These are phyloP conservation scores for Pomacea maculata DNA, from an alignment of 1,140 invertebrate species.

Conservation along the genomic window DNA sequence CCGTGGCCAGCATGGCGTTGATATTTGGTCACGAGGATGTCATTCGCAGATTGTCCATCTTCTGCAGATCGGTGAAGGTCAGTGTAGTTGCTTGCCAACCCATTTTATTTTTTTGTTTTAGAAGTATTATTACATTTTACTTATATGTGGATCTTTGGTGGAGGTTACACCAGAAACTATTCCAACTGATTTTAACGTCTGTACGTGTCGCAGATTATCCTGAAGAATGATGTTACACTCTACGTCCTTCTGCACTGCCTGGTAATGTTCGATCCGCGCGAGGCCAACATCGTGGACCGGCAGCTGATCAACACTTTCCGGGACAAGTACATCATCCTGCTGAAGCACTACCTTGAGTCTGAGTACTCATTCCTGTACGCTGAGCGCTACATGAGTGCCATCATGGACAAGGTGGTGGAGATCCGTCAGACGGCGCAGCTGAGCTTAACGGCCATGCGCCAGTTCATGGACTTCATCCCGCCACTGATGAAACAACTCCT, in stretches of 20 bases:
- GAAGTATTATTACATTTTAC: no score
- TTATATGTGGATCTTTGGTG: no score
- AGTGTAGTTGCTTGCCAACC: no score
- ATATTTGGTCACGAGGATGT: conserved; percentile 20
- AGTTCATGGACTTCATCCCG: conserved; percentile 10
- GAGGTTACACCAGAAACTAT: no score
- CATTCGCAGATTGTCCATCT: conserved; percentile 8
- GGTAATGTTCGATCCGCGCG: conserved; percentile 18
- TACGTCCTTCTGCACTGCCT: conserved; percentile 21
- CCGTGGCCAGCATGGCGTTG: background rate
- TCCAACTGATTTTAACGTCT: no score
- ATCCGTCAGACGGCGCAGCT: conserved; percentile 11
- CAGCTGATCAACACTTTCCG: conserved; percentile 24
- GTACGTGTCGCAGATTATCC: background rate
- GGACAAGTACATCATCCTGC: conserved; percentile 80
- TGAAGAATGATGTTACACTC: conserved; percentile 21
- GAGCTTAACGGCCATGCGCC: background rate
- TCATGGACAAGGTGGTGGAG: conserved; percentile 71
- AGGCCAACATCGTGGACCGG: conserved; percentile 14
- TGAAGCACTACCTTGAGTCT: conserved; percentile 87
- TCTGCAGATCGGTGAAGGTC: conserved; percentile 12
- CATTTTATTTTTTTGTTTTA: no score
- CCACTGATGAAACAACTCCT: conserved; percentile 17
- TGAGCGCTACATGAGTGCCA: conserved; percentile 66
- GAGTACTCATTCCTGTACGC: conserved; percentile 70